Evolutionary conservation across 2,888 invertebrate species (phyloP), one percentile per base, ranked within the genome.

Genomic region (Odontocerum albicorne): DNA sequence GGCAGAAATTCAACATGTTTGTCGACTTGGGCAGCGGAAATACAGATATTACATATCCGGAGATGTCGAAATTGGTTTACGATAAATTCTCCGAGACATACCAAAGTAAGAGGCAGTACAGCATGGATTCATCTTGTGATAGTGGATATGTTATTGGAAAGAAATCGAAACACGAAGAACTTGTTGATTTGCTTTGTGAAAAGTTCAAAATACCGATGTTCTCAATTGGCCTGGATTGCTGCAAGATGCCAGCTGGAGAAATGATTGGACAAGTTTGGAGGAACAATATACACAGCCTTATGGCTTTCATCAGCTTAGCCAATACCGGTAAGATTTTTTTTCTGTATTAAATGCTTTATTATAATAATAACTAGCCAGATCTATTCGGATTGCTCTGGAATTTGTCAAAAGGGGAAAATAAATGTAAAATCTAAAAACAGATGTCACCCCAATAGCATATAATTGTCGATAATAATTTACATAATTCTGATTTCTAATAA

Each of bases 161-260:
- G 3, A 66, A 68, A 63, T 42, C 64, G 1, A 66, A 64, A 0
- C 78, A 80, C 46, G 77, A 77, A 1, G 73, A 80, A 27, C 64
- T 84, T 61, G 81, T 82, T 3, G 84, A 81, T 67, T 71, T 79
- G 47, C 67, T 90, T 12, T 82, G 80, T 60, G 80, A 82, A 20
- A 77, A 83, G 64, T 87, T 81, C 63, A 76, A 82, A 46, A 77
- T 83, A 1, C 86, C 90, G 0, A 74, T 89, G 67, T 75, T 88
- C 43, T 85, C 88, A 0, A 79, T 86, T 2, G 87, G 90, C 13
- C 69, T 94, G 19, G 86, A 86, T 49, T 94, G 94, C 65, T 94
- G 94, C 67, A 88, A 88, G 63, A 90, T 90, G 81, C 93, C 94
- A 0, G 65, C 70, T 0, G 77, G 83, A n/a, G 70, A 67, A 0